phyloP scores from a whole-genome alignment of 2,797 vertebrate genomes.

The Sandelia bainsii region DNA sequence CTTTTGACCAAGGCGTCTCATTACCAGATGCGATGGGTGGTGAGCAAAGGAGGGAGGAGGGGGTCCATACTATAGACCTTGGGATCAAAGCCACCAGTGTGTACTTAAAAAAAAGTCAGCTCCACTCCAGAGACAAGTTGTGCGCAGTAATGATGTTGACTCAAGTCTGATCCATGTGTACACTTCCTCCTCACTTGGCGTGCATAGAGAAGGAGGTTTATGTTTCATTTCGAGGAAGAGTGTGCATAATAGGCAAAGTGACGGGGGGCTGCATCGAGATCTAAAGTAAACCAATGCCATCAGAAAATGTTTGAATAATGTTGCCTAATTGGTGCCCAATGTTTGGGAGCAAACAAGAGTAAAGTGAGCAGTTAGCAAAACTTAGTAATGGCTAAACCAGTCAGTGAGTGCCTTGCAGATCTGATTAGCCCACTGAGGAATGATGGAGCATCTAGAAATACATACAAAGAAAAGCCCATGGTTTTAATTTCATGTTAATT shows the following conservation, averaged over 20 bases:
- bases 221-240: conserved; percentile 61
- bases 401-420: conserved; percentile 14
- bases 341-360: conserved; percentile 66
- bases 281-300: conserved; percentile 43
- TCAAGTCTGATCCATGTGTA: conserved; percentile 74
- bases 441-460: background rate
- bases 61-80: conserved; percentile 27
- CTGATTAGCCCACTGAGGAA: conserved; percentile 21
- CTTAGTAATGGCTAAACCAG: conserved; percentile 51
- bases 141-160: conserved; percentile 76
- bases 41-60: background rate
- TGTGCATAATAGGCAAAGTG: conserved; percentile 64
- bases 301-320: conserved; percentile 70
- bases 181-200: conserved; percentile 47
- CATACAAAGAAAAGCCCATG: background rate
- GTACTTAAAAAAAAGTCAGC: conserved; percentile 24
- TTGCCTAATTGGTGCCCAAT: conserved; percentile 64
- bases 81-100: conserved; percentile 59
- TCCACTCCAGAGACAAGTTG: conserved; percentile 56
- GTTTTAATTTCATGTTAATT: background rate
- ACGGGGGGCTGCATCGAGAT: conserved; percentile 54
- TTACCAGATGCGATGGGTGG: conserved; percentile 40
- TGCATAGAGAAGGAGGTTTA: conserved; percentile 53
- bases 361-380: conserved; percentile 63
- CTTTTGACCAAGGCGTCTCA: conserved; percentile 53